Evolutionary conservation across 2,888 invertebrate genomes (phyloP), one percentile per base, ranked within the genome.

Genomic region (Pocota personata): DNA sequence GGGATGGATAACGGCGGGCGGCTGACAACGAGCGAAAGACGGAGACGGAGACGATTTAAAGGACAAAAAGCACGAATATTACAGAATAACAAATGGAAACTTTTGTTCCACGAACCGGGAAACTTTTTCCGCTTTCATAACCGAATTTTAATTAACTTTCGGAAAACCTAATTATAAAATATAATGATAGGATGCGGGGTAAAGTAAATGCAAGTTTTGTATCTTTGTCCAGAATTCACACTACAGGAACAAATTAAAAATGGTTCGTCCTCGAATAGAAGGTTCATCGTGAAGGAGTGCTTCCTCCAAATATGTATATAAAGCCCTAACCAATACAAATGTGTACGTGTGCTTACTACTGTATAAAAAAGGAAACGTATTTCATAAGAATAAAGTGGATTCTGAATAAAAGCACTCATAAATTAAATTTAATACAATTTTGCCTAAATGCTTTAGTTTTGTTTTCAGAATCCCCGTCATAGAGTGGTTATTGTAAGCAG

Each of bases 111-210:
- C 52, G 60, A 55, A 43, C 32, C 55, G 66, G 89, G 89, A 90
- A 91, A 90, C 90, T 91, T 82, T 76, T 91, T 91, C 91, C 90
- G 91, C 91, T 91, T 91, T 91, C 90, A 91, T 91, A 91, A 91
- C 91, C 90, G 91, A 91, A 91, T 92, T 91, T 91, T 91, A 92
- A 91, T 91, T 91, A 91, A 91, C 91, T 91, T 91, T 91, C 90
- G 90, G 91, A 91, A 86, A 91, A 91, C 92, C 92, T 91, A 91
- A 91, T 91, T 91, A 92, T 90, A 91, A 91, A 91, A 91, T 90
- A 91, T 91, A 91, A 92, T 92, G 89, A 92, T 91, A 90, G 35
- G 43, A 73, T 64, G 62, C n/a, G 55, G 57, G 40, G 52, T 2
- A 21, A 43, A 40, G 67, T 27, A 52, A 64, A 73, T 57, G 73